A percentile compares a stretch with the other conserved stretches of the same genome.
phyloP scores from a whole-genome alignment of 2,797 vertebrate species.

The Acanthurus leucopareius region DNA sequence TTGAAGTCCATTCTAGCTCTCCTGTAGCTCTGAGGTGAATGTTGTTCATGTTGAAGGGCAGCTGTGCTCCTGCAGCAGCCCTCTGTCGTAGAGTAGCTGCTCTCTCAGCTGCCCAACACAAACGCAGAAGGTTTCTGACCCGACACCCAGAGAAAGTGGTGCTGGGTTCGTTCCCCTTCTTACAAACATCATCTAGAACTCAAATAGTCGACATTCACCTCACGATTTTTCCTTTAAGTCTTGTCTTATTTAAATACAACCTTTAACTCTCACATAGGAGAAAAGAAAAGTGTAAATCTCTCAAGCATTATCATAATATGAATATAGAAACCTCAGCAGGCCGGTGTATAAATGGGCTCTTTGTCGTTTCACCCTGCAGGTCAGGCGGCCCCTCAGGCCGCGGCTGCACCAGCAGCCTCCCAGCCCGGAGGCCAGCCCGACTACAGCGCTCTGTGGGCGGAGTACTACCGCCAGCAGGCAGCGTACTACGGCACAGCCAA shows the following conservation, averaged over 20 bases:
- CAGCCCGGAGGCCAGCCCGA: conserved; percentile 95
- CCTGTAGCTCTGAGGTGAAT: background rate
- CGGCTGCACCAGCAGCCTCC: conserved; percentile 78
- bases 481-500: conserved; percentile 97
- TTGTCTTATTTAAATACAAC: no score
- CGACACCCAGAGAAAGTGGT: conserved; percentile 70
- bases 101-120: conserved; percentile 78
- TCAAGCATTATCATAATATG: no score
- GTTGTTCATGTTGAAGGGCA: conserved; percentile 38
- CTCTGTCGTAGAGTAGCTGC: conserved; percentile 79
- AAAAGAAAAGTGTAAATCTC: no score
- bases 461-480: conserved; percentile 98
- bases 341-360: rapidly evolving
- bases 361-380: conserved; percentile 78
- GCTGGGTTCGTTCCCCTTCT: conserved; percentile 88
- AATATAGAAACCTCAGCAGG: background rate
- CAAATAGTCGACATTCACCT: background rate
- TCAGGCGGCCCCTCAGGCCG: conserved; percentile 95
- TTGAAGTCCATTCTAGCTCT: background rate
- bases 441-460: conserved; percentile 98
- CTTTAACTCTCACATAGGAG: no score
- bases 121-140: conserved; percentile 87
- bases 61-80: conserved; percentile 63
- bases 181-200: conserved; percentile 39
- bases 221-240: no score